Evolutionary conservation across 2,797 vertebrate species (phyloP), one percentile per base, ranked within the genome.

Genomic region (Orestias chungarensis): DNA sequence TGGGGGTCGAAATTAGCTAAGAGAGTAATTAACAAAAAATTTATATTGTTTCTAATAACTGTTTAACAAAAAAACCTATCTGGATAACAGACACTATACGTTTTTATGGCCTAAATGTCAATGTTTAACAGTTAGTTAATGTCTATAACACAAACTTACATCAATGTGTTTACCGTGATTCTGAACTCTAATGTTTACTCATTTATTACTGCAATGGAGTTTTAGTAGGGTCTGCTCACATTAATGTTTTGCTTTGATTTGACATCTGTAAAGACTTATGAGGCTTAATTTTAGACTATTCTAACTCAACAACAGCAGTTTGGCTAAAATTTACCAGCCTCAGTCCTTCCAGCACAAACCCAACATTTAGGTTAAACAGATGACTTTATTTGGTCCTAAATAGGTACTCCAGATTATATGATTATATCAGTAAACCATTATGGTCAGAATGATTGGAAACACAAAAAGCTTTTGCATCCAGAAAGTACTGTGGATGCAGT

Each of bases 401-500:
- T 11, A 40, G 35, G 35, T 62, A n/a, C 23, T 62, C 5, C 20
- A 62, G 4, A 38, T n/a, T 38, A 61, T 61, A 38, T 61, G 57
- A 61, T 40, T 15, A 35, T n/a, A 61, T 18, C 35, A 25, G 38
- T 6, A 61, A n/a, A n/a, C 33, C 14, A 23, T n/a, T n/a, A 25
- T 40, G 35, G 33, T 40, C 33, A 40, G 23, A 6, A 6, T 62
- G 31, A 66, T 43, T 64, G 35, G 42, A 42, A 57, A 11, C 23
- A 17, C 6, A 43, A 23, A n/a, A 35, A 57, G 15, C 35, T n/a
- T 89, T 80, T 80, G 47, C 67, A 50, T 44, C 59, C 62, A 78
- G 83, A 81, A 73, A 25, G 73, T 69, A 17, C 55, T 57, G 66
- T 65, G 70, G 55, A 74, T 68, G 68, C 66, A 65, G 66, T 64